A percentile compares a stretch with the other conserved stretches of the same genome.
phyloP scores from a whole-genome alignment of 2,797 vertebrate species.

The Epinephelus malabaricus region DNA sequence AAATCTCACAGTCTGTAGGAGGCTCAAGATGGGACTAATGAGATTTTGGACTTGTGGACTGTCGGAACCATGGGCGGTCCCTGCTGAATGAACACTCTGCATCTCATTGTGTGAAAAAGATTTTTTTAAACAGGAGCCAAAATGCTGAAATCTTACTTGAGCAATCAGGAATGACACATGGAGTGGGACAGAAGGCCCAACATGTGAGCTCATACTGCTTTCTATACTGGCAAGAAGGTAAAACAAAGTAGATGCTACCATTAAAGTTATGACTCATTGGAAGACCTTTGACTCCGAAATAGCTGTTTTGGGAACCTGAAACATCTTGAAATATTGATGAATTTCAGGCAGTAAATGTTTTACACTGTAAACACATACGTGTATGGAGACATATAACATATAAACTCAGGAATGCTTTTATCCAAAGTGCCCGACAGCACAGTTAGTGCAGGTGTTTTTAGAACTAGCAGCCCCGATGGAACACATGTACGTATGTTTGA shows the following conservation, averaged over 20 bases:
- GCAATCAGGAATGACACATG: neutral
- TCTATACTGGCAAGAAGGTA: neutral
- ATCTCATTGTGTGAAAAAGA: neutral
- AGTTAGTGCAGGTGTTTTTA: constrained; percentile 6
- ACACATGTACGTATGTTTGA: neutral
- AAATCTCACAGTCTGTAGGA: no score
- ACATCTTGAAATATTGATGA: constrained; percentile 13
- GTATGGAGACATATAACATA: neutral
- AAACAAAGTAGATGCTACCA: neutral
- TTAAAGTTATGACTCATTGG: neutral
- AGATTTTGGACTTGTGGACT: no score
- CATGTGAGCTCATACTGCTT: neutral
- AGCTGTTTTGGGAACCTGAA: neutral
- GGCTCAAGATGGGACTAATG: no score
- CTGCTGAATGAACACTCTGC: neutral
- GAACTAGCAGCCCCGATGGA: neutral
- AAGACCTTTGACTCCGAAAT: neutral
- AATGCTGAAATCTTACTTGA: neutral
- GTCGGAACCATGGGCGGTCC: no score
- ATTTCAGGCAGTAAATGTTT: constrained; percentile 11
- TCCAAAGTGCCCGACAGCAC: neutral
- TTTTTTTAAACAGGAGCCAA: neutral
- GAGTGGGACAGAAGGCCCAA: neutral
- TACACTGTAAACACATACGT: constrained; percentile 1
- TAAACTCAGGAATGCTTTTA: constrained; percentile 10